Percentiles rank a stretch among this genome's conserved stretches.
These are phyloP conservation scores for Oncorhynchus gorbuscha DNA, from an alignment of 2,113 vertebrate species.

Conservation along the genomic window DNA sequence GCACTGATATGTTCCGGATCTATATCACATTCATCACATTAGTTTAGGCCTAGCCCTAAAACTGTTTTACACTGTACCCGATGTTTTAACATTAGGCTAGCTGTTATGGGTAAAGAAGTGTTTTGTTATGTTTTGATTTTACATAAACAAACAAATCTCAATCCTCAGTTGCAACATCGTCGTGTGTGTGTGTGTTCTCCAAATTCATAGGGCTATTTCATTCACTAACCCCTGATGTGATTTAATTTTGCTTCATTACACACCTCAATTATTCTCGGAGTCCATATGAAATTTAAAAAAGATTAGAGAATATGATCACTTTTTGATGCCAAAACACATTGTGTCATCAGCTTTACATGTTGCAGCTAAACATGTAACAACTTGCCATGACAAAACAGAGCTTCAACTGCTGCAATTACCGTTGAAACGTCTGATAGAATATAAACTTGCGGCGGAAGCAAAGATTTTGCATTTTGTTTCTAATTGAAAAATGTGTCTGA, in stretches of 20 bases:
- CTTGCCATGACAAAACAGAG: conserved; percentile 38
- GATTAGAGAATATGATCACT: not conserved
- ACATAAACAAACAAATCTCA: too few species aligned
- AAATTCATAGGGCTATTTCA: not conserved
- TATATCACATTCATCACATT: too few species aligned
- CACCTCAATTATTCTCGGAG: not conserved
- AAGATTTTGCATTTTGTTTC: not conserved
- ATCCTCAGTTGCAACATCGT: not conserved
- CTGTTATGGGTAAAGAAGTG: too few species aligned
- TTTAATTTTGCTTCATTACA: not conserved
- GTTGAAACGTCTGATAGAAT: not conserved
- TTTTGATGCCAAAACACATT: not conserved
- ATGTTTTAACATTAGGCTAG: too few species aligned
- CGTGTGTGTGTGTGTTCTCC: conserved; percentile 3
- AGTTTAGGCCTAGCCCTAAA: too few species aligned
- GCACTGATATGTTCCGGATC: too few species aligned
- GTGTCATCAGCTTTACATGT: conserved; percentile 8
- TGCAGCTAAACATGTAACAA: conserved; percentile 55
- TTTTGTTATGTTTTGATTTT: too few species aligned
- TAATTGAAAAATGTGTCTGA: conserved; percentile 43
- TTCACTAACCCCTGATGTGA: not conserved
- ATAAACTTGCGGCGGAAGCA: conserved; percentile 20
- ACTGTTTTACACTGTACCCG: too few species aligned
- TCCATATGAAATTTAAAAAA: not conserved
- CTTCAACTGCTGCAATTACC: conserved; percentile 8